Evolutionary conservation across 1,140 invertebrate species (phyloP).

Genomic region (Bombus terrestris): DNA sequence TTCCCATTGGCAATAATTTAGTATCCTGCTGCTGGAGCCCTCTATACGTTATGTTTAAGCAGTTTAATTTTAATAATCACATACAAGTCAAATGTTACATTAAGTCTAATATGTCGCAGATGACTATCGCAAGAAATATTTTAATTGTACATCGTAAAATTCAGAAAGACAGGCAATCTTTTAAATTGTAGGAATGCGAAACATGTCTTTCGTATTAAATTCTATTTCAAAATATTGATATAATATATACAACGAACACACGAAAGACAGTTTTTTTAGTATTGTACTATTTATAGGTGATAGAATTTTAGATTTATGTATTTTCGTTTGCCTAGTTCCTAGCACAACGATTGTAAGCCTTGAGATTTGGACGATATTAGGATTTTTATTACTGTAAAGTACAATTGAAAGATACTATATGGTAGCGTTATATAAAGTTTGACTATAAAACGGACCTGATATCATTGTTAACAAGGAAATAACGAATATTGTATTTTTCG

Average conservation of each 20-base stretch:
- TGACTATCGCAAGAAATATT: neutral
- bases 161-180: neutral
- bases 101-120: neutral
- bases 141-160: neutral
- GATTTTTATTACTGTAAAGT: neutral
- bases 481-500: neutral
- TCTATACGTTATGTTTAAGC: slow-evolving; percentile 55
- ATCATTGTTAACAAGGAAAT: neutral
- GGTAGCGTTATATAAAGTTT: neutral
- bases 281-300: neutral
- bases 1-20: slow-evolving; percentile 53
- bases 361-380: neutral
- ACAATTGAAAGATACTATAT: neutral
- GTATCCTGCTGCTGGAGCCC: slow-evolving; percentile 64
- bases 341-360: neutral
- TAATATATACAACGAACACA: slow-evolving; percentile 7
- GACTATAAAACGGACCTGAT: neutral
- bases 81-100: neutral
- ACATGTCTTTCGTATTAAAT: neutral
- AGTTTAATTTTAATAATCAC: slow-evolving; percentile 19
- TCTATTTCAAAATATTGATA: neutral
- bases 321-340: slow-evolving; percentile 4
- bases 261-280: neutral
- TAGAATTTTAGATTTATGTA: neutral
- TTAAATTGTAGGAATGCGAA: neutral